Percentiles rank a stretch among this genome's conserved stretches.
Conservation (phyloP, 53 echinoderm and acorn worm genomes). For the Stichopus horrens region DNA sequence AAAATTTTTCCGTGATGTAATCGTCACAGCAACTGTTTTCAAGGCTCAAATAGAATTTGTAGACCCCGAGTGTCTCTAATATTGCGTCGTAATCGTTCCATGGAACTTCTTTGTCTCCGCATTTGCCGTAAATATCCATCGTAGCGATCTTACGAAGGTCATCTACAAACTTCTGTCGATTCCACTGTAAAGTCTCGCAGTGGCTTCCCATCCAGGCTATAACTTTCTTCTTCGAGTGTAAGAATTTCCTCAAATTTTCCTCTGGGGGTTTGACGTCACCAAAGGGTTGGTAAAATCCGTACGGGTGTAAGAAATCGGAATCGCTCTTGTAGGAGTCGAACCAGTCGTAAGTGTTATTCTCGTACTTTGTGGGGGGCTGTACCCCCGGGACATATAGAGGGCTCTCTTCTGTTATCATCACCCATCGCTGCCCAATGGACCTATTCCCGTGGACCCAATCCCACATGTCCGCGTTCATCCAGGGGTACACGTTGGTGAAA, state of each 20-base stretch:
- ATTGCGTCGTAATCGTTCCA: background rate
- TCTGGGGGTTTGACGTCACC: background rate
- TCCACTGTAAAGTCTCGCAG: constrained; percentile 39
- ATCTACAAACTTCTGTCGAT: constrained; percentile 20
- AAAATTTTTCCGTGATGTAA: constrained; percentile 46
- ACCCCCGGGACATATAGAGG: constrained; percentile 28
- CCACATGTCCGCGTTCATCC: constrained; percentile 21
- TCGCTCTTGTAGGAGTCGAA: constrained; percentile 40
- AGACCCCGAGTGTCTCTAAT: background rate
- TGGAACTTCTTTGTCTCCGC: background rate
- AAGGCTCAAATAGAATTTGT: constrained; percentile 43
- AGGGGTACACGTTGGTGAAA: constrained; percentile 30
- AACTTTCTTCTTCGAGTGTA: background rate
- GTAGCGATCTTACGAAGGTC: background rate
- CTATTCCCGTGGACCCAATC: constrained; percentile 33
- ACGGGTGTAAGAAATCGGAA: constrained; percentile 37
- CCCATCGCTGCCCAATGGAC: constrained; percentile 10
- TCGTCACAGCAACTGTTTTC: constrained; percentile 49
- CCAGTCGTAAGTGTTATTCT: constrained; percentile 23
- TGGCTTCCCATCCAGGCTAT: constrained; percentile 45
- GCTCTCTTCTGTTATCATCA: constrained; percentile 39
- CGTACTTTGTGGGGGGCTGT: constrained; percentile 21
- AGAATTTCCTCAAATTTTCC: background rate
- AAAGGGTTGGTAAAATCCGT: constrained; percentile 1
- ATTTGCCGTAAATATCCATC: constrained; percentile 35